Base-by-base conservation (phyloP, 2,797 vertebrate species). In the Nannoperca obscura region DNA sequence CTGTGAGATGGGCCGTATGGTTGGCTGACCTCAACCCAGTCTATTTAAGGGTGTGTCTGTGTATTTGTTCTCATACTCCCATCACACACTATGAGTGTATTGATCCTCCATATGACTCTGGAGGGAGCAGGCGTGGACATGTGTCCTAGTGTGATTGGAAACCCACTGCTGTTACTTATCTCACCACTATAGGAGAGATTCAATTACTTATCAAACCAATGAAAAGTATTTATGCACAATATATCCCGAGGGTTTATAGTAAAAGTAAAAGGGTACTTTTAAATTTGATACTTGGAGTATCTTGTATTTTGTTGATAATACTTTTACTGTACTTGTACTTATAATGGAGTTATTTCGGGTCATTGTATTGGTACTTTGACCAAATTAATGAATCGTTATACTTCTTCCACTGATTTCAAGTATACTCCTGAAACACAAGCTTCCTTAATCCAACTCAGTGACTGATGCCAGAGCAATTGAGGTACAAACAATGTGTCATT, bases 1-100 rank as follows among this genome's bases (percentile, higher is more conserved):
- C 71, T 70, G 58, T n/a, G 66, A 83, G 82, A 74, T 67, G 52
- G 67, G 76, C 72, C 75, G 62, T 69, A 83, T n/a, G 57, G 71
- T 60, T 73, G 80, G 74, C 74, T 86, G 83, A 64, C 77, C 67
- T 89, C 79, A 72, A 66, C 63, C 68, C 52, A 34, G 38, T 58
- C 69, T 71, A 76, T 84, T 82, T 76, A 57, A 27, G 24, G 24
- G 1, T 52, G 13, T 42, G 47, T 32, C 42, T 69, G 58, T 54
- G 57, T 42, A 44, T 70, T 5, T 46, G 36, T 34, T 66, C 54
- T 69, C 32, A 44, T 34, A 53, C 14, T 13, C 19, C 54, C 50
- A 53, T 78, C 36, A 60, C 65, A 81, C n/a, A 63, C 24, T 78
- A 55, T 61, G 44, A 78, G 63, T 44, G 62, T 80, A 76, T 80